Evolutionary conservation across 1,140 invertebrate species (phyloP), one percentile per base, ranked within the genome.

Genomic region (Meteorus sp.): DNA sequence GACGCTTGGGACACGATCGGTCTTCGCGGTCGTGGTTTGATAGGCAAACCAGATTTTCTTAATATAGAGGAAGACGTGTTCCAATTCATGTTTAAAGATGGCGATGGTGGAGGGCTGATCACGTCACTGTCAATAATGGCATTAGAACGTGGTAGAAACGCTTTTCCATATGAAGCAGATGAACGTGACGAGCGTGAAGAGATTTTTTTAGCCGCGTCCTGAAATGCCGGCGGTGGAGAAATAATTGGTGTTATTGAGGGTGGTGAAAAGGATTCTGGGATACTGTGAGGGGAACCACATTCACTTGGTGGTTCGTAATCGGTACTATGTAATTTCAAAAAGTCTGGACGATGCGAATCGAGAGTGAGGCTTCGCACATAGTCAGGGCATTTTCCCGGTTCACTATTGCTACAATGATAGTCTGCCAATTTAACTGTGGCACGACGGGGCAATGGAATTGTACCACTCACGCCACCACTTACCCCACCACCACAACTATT

Each of bases 211-310:
- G 69, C 75, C 23, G 78, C 73, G 44, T 85, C 83, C 64, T 85
- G 84, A 65, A 85, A 85, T 0, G 84, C 84, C 1, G 83, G 84
- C 1, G 84, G 84, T 8, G 84, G 84, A 20, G 84, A 85, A 54
- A 85, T 85, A 57, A 85, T 85, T 4, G 84, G 84, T 0, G 84
- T 85, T 15, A 83, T 68, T 11, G 81, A 81, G 4, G 84, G 84
- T 19, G 83, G 83, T 1, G 83, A 82, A 27, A 79, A 78, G 0
- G 80, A 76, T 41, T 83, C 76, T n/a, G 80, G 69, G 23, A 79
- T 77, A 27, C 69, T 76, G 55, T 77, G 74, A 11, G 81, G 80
- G 7, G 81, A 79, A 2, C 76, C 78, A 41, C 75, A 70, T 3
- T 69, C 63, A 52, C 73, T 74, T 7, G 61, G 68, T 27, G 61